phyloP scores from a whole-genome alignment of 2,888 invertebrate genomes.

The Cheilosia vulpina region DNA sequence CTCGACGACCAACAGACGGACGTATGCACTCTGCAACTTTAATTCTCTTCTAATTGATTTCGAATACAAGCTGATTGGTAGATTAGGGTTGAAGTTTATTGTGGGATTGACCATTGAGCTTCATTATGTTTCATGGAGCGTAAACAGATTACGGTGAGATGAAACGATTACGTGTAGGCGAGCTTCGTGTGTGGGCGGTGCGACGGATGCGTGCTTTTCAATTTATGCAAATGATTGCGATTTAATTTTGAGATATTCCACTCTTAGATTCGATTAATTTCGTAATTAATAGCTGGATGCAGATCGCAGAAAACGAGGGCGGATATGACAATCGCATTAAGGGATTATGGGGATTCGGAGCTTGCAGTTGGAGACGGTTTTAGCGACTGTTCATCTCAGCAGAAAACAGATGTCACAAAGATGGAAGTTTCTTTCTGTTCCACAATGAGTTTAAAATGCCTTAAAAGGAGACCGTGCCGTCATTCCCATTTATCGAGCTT shows the following conservation, averaged over 20 bases:
- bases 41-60: slow-evolving; percentile 66
- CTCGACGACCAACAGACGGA: background rate
- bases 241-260: slow-evolving; percentile 39
- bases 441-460: no score
- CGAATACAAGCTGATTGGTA: slow-evolving; percentile 60
- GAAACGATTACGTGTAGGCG: slow-evolving; percentile 39
- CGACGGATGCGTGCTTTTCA: background rate
- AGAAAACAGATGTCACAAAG: no score
- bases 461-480: no score
- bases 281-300: background rate
- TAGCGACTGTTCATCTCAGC: no score
- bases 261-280: slow-evolving; percentile 27
- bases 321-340: no score
- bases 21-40: slow-evolving; percentile 35
- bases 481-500: no score
- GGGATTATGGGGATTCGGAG: no score
- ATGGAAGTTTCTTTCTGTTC: no score
- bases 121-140: slow-evolving; percentile 52
- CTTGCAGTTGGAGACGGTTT: no score
- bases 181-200: background rate
- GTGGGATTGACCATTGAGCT: slow-evolving; percentile 36
- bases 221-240: slow-evolving; percentile 50
- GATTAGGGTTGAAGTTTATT: slow-evolving; percentile 60
- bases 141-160: slow-evolving; percentile 56
- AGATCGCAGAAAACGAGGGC: background rate